Conservation (phyloP, 2,113 vertebrate genomes). For the Sciurus niger region DNA sequence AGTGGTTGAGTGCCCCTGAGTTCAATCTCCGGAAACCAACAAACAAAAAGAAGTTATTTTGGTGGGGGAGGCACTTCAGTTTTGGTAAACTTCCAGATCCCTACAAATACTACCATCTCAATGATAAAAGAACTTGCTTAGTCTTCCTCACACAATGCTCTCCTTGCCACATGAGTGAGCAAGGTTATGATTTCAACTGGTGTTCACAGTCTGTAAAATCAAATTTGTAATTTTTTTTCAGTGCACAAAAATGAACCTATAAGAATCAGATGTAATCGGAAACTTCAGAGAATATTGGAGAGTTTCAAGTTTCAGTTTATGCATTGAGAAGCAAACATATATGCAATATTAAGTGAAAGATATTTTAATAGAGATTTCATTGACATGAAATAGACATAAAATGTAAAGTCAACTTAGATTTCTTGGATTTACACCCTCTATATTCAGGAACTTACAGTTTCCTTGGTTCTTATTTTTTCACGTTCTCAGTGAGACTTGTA, state of each 20-base stretch:
- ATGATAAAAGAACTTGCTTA: too few relatives aligned
- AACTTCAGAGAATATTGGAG: neutral
- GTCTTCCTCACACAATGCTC: neutral
- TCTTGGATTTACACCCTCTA: neutral
- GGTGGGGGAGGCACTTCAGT: neutral
- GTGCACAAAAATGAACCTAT: neutral
- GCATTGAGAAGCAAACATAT: neutral
- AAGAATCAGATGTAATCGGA: neutral
- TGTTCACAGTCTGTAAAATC: neutral
- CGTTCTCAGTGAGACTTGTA: neutral
- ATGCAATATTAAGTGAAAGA: neutral
- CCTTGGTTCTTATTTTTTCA: neutral
- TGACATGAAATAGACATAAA: neutral
- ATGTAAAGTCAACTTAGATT: neutral
- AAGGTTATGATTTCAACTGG: neutral
- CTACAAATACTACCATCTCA: neutral
- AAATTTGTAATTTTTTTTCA: constrained; percentile 30
- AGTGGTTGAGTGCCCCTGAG: too few relatives aligned
- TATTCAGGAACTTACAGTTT: neutral
- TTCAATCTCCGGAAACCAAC: too few relatives aligned
- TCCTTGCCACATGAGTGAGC: neutral
- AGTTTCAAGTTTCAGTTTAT: neutral
- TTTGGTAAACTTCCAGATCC: neutral
- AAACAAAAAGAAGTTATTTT: too few relatives aligned
- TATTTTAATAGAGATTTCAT: neutral